Evolutionary conservation across 2,113 vertebrate genomes (phyloP).

Genomic region (Cynoglossus semilaevis): DNA sequence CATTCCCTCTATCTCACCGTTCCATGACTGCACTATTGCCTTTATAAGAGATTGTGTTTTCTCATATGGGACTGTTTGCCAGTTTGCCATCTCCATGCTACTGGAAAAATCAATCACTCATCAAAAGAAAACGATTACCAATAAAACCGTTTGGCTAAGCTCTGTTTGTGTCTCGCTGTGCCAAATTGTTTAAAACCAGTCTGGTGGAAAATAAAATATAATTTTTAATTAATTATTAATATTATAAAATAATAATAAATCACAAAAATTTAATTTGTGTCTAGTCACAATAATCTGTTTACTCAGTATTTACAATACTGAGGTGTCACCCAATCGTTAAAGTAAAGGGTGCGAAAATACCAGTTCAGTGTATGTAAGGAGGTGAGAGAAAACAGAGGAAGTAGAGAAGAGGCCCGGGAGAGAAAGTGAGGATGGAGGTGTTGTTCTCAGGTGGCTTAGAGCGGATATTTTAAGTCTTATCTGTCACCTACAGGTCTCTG

Average conservation of each 20-base stretch:
- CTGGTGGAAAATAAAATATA: constrained; percentile 40
- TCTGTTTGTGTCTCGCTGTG: constrained; percentile 14
- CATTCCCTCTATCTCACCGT: constrained; percentile 25
- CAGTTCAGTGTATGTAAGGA: constrained; percentile 35
- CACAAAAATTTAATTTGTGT: not conserved
- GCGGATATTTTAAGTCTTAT: constrained; percentile 70
- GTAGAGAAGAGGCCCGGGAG: constrained; percentile 5
- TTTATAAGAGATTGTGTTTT: constrained; percentile 46
- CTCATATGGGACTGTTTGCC: constrained; percentile 34
- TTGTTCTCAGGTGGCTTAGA: constrained; percentile 56
- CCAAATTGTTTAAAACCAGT: constrained; percentile 37
- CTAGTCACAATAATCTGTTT: not conserved
- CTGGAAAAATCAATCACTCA: constrained; percentile 62
- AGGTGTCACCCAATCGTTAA: too few species aligned
- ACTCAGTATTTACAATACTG: not conserved
- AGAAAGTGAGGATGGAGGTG: constrained; percentile 42
- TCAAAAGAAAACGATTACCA: constrained; percentile 48
- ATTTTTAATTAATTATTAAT: too few species aligned
- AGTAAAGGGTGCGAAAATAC: not conserved
- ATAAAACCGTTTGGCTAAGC: constrained; percentile 21
- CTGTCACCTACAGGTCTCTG: constrained; percentile 74
- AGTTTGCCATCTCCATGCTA: constrained; percentile 40
- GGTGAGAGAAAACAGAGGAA: constrained; percentile 23
- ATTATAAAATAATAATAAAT: too few species aligned
- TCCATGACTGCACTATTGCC: constrained; percentile 41